Conservation (phyloP, 2,113 vertebrate genomes). For the Lasiurus borealis region DNA sequence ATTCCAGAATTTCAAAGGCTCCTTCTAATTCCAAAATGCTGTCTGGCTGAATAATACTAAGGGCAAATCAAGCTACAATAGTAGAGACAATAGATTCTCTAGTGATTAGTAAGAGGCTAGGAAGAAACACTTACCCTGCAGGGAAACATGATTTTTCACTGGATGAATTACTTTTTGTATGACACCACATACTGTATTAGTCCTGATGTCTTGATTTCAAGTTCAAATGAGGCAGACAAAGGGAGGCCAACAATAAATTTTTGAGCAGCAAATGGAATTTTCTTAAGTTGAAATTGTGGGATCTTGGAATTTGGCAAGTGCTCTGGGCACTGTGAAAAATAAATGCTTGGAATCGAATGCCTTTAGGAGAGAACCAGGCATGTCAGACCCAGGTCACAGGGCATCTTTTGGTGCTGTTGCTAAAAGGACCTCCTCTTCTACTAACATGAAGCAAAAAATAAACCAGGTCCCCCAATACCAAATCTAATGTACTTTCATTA, state of each 20-base stretch:
- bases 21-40: background rate
- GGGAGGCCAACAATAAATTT: background rate
- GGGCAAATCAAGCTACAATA: background rate
- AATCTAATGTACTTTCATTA: background rate
- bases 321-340: background rate
- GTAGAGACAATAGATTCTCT: background rate
- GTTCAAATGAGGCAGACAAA: background rate
- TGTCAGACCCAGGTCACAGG: background rate
- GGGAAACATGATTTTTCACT: background rate
- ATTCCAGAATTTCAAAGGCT: background rate
- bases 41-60: background rate
- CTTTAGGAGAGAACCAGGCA: background rate
- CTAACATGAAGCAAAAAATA: background rate
- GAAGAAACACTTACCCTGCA: background rate
- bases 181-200: too few relatives aligned
- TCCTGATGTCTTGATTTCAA: too few relatives aligned
- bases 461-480: background rate
- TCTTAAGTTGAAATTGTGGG: background rate
- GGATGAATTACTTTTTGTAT: background rate
- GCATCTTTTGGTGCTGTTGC: background rate
- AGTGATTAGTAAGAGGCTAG: slow-evolving; percentile 15
- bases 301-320: background rate
- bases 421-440: too few relatives aligned
- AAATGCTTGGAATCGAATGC: background rate
- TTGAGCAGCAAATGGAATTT: background rate